Base-by-base conservation (phyloP, 2,113 vertebrate species). In the Macrotus californicus region DNA sequence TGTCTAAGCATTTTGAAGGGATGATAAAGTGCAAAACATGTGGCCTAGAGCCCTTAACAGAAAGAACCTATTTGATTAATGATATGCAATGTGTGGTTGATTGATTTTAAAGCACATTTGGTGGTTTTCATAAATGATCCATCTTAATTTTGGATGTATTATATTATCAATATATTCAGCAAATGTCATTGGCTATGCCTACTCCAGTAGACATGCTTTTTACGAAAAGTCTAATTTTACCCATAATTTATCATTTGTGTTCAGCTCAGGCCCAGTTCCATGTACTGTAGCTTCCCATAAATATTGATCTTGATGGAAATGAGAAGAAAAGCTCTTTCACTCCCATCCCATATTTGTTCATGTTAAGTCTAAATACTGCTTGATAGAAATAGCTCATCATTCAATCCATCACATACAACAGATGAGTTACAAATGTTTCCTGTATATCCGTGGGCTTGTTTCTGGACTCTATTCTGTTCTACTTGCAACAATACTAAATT, bases 91-190 rank as follows among this genome's bases (percentile, higher is more conserved):
- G 3, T 26, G 59, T 26, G 52, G 18, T 39, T 95, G 85, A 96
- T 59, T 76, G 85, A 96, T 96, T 97, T 92, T 48, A 89, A 69
- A 87, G 41, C 22, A 46, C 15, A 91, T 89, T 96, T 94, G 29
- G 36, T 89, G 5, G 6, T 96, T 83, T 88, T 95, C 96, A 91
- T 77, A 87, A 93, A 91, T 69, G 4, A 96, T 92, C 80, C 92
- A 93, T 96, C 89, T 95, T 97, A 82, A 96, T 96, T 98, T 97
- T 84, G 21, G 41, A 95, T 96, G 87, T 81, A 73, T 56, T 81
- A 94, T 81, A 73, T 61, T 81, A 94, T 95, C 92, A 87, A 93
- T 86, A 75, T 41, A 89, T 76, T 90, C 89, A 85, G n/a, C 59
- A 93, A 84, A 5, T 88, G 24, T 69, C 76, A 31, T 48, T 86